These are phyloP conservation scores for Rhogogaster chlorosoma DNA, from an alignment of 2,888 invertebrate genomes.

Conservation along the genomic window DNA sequence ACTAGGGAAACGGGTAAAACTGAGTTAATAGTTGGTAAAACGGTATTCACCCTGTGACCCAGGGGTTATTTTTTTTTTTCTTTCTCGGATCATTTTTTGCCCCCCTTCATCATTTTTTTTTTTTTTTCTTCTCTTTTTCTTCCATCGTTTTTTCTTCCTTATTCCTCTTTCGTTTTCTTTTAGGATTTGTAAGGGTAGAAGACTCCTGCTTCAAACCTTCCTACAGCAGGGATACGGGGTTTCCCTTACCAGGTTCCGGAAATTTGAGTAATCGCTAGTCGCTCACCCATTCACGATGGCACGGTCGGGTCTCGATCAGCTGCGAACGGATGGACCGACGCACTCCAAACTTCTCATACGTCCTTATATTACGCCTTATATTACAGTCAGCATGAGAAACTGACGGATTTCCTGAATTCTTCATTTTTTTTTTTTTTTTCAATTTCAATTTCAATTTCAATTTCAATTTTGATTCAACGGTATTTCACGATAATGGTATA, in stretches of 20 bases:
- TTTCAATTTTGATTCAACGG: not conserved
- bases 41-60: constrained; percentile 76
- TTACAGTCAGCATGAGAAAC: not conserved
- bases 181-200: constrained; percentile 44
- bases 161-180: constrained; percentile 48
- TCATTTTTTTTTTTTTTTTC: not conserved
- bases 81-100: constrained; percentile 55
- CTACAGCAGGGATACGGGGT: constrained; percentile 35
- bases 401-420: not conserved
- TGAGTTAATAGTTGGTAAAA: constrained; percentile 78
- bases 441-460: too few relatives aligned
- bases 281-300: constrained; percentile 44
- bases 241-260: constrained; percentile 52
- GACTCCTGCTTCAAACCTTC: not conserved
- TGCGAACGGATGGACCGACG: constrained; percentile 4
- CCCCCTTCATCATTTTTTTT: constrained; percentile 54
- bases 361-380: not conserved
- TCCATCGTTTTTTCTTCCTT: constrained; percentile 54
- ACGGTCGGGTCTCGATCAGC: constrained; percentile 35
- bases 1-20: constrained; percentile 73
- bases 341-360: constrained; percentile 12
- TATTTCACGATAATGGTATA: too few relatives aligned
- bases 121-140: constrained; percentile 52
- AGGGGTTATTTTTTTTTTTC: constrained; percentile 62
- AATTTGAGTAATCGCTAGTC: constrained; percentile 68